Conservation (phyloP, 2,113 vertebrate species). For the Camelus dromedarius region DNA sequence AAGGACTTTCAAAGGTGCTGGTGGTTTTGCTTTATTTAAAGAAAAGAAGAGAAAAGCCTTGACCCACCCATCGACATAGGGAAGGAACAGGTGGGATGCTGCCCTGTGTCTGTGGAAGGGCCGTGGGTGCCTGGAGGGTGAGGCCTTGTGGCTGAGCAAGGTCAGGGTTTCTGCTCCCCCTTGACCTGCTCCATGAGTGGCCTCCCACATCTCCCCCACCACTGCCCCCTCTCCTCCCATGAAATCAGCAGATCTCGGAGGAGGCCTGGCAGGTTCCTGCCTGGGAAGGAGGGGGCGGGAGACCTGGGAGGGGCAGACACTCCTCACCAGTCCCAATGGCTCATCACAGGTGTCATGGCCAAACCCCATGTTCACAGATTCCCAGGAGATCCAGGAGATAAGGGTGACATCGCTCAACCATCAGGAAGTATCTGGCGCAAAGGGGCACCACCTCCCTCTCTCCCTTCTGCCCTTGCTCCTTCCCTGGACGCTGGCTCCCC, state of each 20-base stretch:
- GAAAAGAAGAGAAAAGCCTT: not conserved
- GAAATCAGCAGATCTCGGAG: slow-evolving; percentile 21
- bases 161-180: not conserved
- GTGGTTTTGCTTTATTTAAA: not conserved
- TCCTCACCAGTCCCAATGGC: slow-evolving; percentile 64
- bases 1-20: slow-evolving; percentile 5
- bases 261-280: slow-evolving; percentile 67
- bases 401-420: slow-evolving; percentile 60
- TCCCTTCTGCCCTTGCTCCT: not conserved
- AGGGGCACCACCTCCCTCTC: not conserved
- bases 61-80: not conserved
- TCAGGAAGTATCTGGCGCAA: slow-evolving; percentile 20
- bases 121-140: not conserved
- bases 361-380: slow-evolving; percentile 72
- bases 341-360: slow-evolving; percentile 76
- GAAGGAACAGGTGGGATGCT: not conserved
- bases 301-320: slow-evolving; percentile 73
- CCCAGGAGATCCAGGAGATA: slow-evolving; percentile 82
- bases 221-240: not conserved
- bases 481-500: not conserved
- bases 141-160: not conserved
- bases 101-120: not conserved
- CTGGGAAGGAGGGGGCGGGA: slow-evolving; percentile 74
- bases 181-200: not conserved
- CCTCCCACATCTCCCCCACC: not conserved